Conservation (phyloP, 2,888 invertebrate genomes). For the Caenorhabditis angaria region DNA sequence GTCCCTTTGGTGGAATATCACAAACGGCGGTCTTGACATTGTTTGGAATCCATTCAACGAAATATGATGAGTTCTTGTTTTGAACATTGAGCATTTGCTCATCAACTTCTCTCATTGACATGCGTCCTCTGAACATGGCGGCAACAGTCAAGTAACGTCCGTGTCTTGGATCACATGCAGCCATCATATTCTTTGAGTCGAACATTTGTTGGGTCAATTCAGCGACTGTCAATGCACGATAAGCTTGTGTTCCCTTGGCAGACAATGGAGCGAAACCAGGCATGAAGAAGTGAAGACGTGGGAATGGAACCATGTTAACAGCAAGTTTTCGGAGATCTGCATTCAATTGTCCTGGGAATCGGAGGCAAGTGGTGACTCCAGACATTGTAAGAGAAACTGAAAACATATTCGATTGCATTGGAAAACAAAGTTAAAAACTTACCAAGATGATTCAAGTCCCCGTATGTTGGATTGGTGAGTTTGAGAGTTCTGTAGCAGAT, state of each 20-base stretch:
- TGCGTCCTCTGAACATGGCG: conserved; percentile 77
- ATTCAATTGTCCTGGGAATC: too few species aligned
- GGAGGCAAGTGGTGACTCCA: conserved; percentile 77
- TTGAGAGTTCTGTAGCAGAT: conserved; percentile 77
- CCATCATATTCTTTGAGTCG: conserved; percentile 77
- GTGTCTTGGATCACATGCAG: conserved; percentile 76
- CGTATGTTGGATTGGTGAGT: conserved; percentile 78
- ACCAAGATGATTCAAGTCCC: conserved; percentile 85
- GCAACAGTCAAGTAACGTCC: conserved; percentile 78
- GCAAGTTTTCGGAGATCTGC: conserved; percentile 84
- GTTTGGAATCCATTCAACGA: too few species aligned
- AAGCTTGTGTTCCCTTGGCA: conserved; percentile 79
- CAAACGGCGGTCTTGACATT: too few species aligned
- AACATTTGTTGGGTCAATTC: conserved; percentile 82
- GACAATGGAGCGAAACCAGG: conserved; percentile 87
- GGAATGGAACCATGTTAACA: conserved; percentile 92
- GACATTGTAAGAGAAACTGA: conserved; percentile 75
- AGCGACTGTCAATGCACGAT: conserved; percentile 80
- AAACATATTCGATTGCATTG: not conserved
- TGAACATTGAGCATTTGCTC: too few species aligned
- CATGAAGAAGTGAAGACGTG: conserved; percentile 79
- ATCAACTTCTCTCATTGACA: conserved; percentile 77
- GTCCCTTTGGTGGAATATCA: conserved; percentile 89
- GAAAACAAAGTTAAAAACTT: not conserved
- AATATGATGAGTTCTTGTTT: too few species aligned